Percentiles rank a stretch among this genome's conserved stretches.
phyloP scores from a whole-genome alignment of 2,888 invertebrate species.

The Polymixis flavicincta region DNA sequence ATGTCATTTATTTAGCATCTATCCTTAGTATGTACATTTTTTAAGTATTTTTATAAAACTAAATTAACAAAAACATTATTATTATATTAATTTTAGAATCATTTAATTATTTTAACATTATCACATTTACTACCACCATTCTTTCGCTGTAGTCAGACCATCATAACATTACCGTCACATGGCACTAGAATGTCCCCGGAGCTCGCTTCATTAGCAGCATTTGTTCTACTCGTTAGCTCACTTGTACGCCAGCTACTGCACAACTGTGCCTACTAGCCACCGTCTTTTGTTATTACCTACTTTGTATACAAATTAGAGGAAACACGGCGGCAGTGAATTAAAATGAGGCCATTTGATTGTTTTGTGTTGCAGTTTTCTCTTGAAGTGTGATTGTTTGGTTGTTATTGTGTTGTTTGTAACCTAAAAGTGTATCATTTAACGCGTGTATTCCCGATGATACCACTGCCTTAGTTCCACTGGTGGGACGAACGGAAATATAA shows the following conservation, averaged over 20 bases:
- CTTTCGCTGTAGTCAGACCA: neutral
- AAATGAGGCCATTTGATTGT: constrained; percentile 8
- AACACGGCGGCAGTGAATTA: constrained; percentile 10
- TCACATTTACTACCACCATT: neutral
- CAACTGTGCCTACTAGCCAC: constrained; percentile 30
- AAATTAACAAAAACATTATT: too few species aligned
- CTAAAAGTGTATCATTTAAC: too few species aligned
- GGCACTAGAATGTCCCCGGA: constrained; percentile 19
- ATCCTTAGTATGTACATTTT: too few species aligned
- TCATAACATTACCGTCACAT: neutral
- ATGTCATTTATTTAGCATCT: too few species aligned
- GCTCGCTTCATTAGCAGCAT: constrained; percentile 70
- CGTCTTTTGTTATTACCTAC: constrained; percentile 36
- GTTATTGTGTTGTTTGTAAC: constrained; percentile 13
- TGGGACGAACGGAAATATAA: too few species aligned
- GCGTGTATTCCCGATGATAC: too few species aligned
- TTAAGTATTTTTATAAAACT: too few species aligned
- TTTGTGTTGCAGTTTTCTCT: too few species aligned
- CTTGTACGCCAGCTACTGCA: constrained; percentile 54
- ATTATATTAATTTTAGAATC: neutral
- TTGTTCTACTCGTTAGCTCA: constrained; percentile 68
- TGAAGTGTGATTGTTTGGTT: neutral
- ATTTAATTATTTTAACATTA: neutral
- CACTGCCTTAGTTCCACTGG: too few species aligned
- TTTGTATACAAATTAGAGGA: constrained; percentile 30